A percentile compares a stretch with the other conserved stretches of the same genome.
Evolutionary conservation across 2,888 invertebrate species (phyloP).

Genomic region (Agrilus biguttatus): DNA sequence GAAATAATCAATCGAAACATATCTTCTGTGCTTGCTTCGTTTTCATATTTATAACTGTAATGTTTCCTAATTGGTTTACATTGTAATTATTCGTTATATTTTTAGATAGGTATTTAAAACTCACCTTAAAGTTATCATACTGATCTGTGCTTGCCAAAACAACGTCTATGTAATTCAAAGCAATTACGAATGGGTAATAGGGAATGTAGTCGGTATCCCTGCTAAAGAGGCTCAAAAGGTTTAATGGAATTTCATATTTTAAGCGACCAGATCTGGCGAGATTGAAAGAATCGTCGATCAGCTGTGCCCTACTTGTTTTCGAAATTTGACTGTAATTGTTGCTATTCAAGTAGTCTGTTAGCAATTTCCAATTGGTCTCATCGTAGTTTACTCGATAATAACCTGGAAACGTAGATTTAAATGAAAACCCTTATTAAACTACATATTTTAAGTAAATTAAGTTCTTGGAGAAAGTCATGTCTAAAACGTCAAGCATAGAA

Average conservation of each 20-base stretch:
- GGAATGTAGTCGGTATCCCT: conserved; percentile 48
- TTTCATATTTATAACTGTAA: too few relatives aligned
- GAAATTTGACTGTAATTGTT: conserved; percentile 36
- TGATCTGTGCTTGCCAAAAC: conserved; percentile 7
- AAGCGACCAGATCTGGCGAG: conserved; percentile 43
- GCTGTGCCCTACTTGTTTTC: conserved; percentile 53
- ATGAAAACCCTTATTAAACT: too few relatives aligned
- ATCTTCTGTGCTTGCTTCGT: too few relatives aligned
- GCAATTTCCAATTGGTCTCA: conserved; percentile 52
- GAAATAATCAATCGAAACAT: too few relatives aligned
- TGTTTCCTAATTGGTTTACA: too few relatives aligned
- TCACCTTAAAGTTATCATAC: conserved; percentile 10
- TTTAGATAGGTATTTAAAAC: background rate
- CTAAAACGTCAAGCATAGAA: too few relatives aligned
- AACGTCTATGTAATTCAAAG: conserved; percentile 10
- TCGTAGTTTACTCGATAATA: conserved; percentile 69
- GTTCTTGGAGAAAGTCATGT: too few relatives aligned
- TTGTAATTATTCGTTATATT: too few relatives aligned
- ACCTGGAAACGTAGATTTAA: too few relatives aligned
- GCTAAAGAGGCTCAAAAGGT: conserved; percentile 42
- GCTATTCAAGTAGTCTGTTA: conserved; percentile 32
- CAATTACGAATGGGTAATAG: conserved; percentile 36
- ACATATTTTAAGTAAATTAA: too few relatives aligned
- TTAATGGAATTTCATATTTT: conserved; percentile 37
- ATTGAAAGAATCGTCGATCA: conserved; percentile 57